phyloP scores from a whole-genome alignment of 64 coral and sea anemone species.

The Exaiptasia diaphana region DNA sequence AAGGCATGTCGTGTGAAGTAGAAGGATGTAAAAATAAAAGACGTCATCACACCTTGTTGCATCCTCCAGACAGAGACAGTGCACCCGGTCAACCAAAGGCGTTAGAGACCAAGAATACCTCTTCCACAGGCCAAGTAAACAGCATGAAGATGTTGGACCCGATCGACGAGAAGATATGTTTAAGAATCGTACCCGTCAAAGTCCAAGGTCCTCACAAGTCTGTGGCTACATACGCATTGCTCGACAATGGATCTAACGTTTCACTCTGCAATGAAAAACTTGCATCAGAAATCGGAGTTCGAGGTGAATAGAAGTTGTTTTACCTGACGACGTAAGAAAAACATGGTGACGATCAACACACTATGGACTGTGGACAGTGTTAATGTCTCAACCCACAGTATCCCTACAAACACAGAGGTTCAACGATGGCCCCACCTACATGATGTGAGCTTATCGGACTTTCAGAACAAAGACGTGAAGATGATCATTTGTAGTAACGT shows the following conservation, averaged over 20 bases:
- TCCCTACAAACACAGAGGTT: not conserved
- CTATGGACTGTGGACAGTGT: slow-evolving; percentile 35
- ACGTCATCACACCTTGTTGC: slow-evolving; percentile 42
- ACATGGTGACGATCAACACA: slow-evolving; percentile 18
- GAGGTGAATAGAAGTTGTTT: not conserved
- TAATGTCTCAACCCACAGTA: slow-evolving; percentile 27
- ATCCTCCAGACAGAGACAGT: slow-evolving; percentile 13
- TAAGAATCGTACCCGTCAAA: slow-evolving; percentile 30
- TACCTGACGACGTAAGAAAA: slow-evolving; percentile 38
- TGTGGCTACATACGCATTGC: slow-evolving; percentile 25
- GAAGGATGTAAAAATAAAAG: slow-evolving; percentile 37
- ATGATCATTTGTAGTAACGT: slow-evolving; percentile 51
- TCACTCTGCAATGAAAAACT: slow-evolving; percentile 13
- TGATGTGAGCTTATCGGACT: slow-evolving; percentile 35
- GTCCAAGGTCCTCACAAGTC: not conserved
- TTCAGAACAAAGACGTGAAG: slow-evolving; percentile 1
- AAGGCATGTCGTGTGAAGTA: slow-evolving; percentile 25
- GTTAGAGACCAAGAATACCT: too few relatives aligned
- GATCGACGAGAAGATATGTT: too few relatives aligned
- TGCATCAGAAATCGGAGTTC: not conserved
- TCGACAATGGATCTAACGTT: slow-evolving; percentile 17
- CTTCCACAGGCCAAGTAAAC: too few relatives aligned
- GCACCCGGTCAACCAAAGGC: too few relatives aligned
- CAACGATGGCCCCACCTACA: slow-evolving; percentile 47
- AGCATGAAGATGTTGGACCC: too few relatives aligned